phyloP scores from a whole-genome alignment of 2,888 invertebrate genomes.

The Plutella xylostella region DNA sequence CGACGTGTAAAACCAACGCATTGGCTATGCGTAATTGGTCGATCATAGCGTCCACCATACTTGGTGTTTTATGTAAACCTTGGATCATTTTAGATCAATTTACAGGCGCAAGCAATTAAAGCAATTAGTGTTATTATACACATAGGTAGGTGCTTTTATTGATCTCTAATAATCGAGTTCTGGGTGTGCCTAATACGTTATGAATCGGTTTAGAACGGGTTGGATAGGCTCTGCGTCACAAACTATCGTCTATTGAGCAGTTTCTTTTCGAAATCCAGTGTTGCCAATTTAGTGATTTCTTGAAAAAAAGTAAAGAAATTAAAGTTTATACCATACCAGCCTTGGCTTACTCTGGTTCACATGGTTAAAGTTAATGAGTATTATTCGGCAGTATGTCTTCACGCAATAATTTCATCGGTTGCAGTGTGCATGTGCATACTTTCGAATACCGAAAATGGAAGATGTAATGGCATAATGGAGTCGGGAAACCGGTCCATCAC shows the following conservation, averaged over 20 bases:
- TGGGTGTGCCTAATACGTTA: slow-evolving; percentile 22
- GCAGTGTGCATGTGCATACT: slow-evolving; percentile 22
- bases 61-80: slow-evolving; percentile 23
- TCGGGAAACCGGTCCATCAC: slow-evolving; percentile 12
- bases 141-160: slow-evolving; percentile 20
- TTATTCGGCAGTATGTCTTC: slow-evolving; percentile 32
- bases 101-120: slow-evolving; percentile 17
- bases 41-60: slow-evolving; percentile 19
- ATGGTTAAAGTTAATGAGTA: too few species aligned
- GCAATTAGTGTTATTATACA: slow-evolving; percentile 25
- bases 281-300: not conserved
- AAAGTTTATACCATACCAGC: too few species aligned
- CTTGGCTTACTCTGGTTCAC: too few species aligned
- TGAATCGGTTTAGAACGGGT: slow-evolving; percentile 26
- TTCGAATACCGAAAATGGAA: slow-evolving; percentile 34
- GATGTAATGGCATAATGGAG: slow-evolving; percentile 26
- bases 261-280: too few species aligned
- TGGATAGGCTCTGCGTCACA: slow-evolving; percentile 19
- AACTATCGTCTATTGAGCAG: too few species aligned
- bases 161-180: slow-evolving; percentile 17
- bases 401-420: slow-evolving; percentile 27
- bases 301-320: not conserved
- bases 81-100: slow-evolving; percentile 20
- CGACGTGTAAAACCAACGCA: slow-evolving; percentile 28
- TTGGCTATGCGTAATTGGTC: slow-evolving; percentile 29